phyloP scores from a whole-genome alignment of 2,888 invertebrate species.

The Anodontia alba region DNA sequence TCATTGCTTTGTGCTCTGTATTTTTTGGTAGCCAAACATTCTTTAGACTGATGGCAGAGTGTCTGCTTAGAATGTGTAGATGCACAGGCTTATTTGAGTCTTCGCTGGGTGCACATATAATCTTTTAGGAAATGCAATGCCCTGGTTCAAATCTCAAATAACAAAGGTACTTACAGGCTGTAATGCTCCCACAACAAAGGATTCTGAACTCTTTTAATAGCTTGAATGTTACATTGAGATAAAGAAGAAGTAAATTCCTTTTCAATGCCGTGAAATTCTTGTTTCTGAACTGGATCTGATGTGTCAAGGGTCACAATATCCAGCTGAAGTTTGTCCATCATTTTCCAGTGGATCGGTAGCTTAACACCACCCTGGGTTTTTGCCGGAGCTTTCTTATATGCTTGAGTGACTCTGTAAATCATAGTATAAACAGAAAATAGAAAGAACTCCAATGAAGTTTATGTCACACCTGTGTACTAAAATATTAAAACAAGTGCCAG shows the following conservation, averaged over 20 bases:
- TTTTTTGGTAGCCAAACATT: no score
- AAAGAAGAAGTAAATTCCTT: slow-evolving; percentile 42
- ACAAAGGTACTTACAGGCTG: slow-evolving; percentile 53
- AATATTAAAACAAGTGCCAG: no score
- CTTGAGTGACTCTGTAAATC: slow-evolving; percentile 41
- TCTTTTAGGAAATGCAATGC: no score
- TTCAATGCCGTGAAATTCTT: slow-evolving; percentile 44
- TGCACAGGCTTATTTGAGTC: no score
- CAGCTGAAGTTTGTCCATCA: slow-evolving; percentile 34
- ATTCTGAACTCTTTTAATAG: slow-evolving; percentile 54
- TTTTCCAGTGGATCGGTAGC: slow-evolving; percentile 56
- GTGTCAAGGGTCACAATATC: slow-evolving; percentile 30
- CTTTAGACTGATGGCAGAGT: no score
- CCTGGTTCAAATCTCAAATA: no score
- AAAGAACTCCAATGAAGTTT: no score
- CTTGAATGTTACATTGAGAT: slow-evolving; percentile 26
- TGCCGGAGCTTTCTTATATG: slow-evolving; percentile 37
- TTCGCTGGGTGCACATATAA: no score
- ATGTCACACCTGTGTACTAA: no score
- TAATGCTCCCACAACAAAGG: slow-evolving; percentile 58
- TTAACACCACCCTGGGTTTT: slow-evolving; percentile 44
- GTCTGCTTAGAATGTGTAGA: no score
- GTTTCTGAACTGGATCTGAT: slow-evolving; percentile 22
- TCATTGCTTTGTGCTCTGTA: no score
- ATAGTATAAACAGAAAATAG: background rate